A percentile compares a stretch with the other conserved stretches of the same genome.
Conservation (phyloP, 2,797 vertebrate genomes). For the Gymnothorax javanicus region DNA sequence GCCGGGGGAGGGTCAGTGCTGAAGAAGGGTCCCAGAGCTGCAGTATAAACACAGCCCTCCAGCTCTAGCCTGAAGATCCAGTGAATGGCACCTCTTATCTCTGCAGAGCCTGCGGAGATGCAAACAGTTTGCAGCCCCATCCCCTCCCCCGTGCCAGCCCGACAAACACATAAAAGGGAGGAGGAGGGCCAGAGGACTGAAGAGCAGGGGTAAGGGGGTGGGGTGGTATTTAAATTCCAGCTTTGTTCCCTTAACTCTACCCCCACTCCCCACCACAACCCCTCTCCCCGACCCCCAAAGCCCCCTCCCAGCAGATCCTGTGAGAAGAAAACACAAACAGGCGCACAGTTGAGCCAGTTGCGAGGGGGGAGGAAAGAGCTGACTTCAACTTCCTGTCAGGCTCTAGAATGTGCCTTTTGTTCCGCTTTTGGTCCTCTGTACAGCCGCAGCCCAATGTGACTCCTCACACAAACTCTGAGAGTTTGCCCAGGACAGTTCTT, state of each 20-base stretch:
- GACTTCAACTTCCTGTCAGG: constrained; percentile 19
- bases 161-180: constrained; percentile 61
- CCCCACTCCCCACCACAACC: constrained; percentile 27
- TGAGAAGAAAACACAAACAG: constrained; percentile 22
- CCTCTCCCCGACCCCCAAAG: background rate
- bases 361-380: background rate
- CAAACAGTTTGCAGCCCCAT: constrained; percentile 11
- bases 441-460: background rate
- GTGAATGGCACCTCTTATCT: constrained; percentile 14
- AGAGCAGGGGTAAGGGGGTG: constrained; percentile 20
- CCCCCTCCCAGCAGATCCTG: constrained; percentile 15
- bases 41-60: constrained; percentile 34
- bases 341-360: constrained; percentile 8
- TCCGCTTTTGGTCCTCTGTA: constrained; percentile 7
- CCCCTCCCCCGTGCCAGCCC: constrained; percentile 49
- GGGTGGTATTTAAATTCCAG: constrained; percentile 62
- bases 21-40: constrained; percentile 34
- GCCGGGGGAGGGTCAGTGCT: constrained; percentile 15
- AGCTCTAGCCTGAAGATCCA: constrained; percentile 30
- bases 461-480: background rate
- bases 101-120: constrained; percentile 24
- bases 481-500: background rate
- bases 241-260: constrained; percentile 58
- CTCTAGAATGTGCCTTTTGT: constrained; percentile 26
- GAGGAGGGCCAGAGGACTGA: constrained; percentile 31